Base-by-base conservation (phyloP, 2,797 vertebrate species). In the Rhinatrema bivittatum region DNA sequence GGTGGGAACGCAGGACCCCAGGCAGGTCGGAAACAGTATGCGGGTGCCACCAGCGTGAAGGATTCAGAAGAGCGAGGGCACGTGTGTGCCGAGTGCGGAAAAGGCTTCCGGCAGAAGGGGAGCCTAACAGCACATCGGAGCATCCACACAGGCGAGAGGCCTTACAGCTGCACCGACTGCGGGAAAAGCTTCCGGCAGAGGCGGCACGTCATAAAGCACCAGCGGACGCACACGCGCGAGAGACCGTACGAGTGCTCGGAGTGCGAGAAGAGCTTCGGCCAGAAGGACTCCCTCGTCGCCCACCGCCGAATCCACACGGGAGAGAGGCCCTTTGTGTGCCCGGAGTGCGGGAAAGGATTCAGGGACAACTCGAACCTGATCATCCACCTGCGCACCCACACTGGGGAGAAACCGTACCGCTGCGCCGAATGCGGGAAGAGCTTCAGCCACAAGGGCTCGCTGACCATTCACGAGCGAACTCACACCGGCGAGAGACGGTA, bases 111-210 rank as follows among this genome's bases (percentile, higher is more conserved):
- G 29, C 54, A 59, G 11, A 54, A 56, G 6, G 39, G 72, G 3
- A 80, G 84, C 40, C 81, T 89, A 2, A 34, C 67, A 6, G 58
- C 77, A 39, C 82, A 88, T 24, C 69, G 71, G 58, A 56, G 70
- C 17, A 65, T 62, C 36, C 86, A 88, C 53, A 64, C 63, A 5
- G 56, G 63, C 18, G 62, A 65, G 32, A 68, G 56, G 15, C 56
- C 63, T 7, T 71, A 61, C n/a, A 29, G 44, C 2, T 71, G 62
- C 50, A 15, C 40, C 4, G 49, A 50, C 42, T 35, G 43, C 14
- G 65, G 54, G 13, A 63, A 48, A 25, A 39, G 39, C 8, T 56
- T 53, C 34, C 53, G 36, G 2, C 48, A 43, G 24, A 48, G 32
- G 20, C 38, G 53, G 5, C 39, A 44, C 21, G 32, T 46, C 12